phyloP scores from a whole-genome alignment of 1,140 invertebrate species.

The Diuraphis noxia region DNA sequence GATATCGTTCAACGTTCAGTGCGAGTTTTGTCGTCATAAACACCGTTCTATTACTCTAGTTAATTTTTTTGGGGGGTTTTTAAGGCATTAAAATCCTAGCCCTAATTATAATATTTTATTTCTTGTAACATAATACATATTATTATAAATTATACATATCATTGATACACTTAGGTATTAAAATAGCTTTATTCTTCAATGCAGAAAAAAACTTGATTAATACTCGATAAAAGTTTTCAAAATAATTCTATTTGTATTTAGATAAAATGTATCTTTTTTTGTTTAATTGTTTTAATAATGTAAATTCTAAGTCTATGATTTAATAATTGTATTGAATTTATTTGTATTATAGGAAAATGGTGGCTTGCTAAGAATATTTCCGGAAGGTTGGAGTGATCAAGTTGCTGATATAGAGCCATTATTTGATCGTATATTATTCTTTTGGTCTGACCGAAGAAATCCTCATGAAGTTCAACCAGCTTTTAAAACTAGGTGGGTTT shows the following conservation, averaged over 20 bases:
- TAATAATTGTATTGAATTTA: not conserved
- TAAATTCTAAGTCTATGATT: not conserved
- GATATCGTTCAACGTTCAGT: too few relatives aligned
- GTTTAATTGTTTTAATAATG: not conserved
- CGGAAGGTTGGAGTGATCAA: slow-evolving; percentile 76
- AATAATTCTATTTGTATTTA: not conserved
- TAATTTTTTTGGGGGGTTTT: too few relatives aligned
- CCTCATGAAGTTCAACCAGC: slow-evolving; percentile 96
- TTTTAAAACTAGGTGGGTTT: slow-evolving; percentile 66
- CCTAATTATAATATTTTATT: not conserved
- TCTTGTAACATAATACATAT: not conserved
- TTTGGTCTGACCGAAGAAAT: slow-evolving; percentile 96
- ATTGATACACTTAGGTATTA: not conserved
- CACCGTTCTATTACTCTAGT: too few relatives aligned
- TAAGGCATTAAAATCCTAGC: too few relatives aligned
- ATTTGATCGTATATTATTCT: slow-evolving; percentile 92
- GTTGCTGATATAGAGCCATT: slow-evolving; percentile 91
- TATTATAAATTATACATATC: not conserved
- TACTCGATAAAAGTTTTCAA: not conserved
- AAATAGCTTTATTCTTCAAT: not conserved
- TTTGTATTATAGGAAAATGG: slow-evolving; percentile 66
- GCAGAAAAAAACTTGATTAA: not conserved
- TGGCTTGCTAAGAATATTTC: slow-evolving; percentile 84
- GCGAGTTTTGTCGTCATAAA: too few relatives aligned
- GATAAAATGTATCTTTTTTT: not conserved